phyloP scores from a whole-genome alignment of 2,888 invertebrate genomes.

The Mimachlamys varia region DNA sequence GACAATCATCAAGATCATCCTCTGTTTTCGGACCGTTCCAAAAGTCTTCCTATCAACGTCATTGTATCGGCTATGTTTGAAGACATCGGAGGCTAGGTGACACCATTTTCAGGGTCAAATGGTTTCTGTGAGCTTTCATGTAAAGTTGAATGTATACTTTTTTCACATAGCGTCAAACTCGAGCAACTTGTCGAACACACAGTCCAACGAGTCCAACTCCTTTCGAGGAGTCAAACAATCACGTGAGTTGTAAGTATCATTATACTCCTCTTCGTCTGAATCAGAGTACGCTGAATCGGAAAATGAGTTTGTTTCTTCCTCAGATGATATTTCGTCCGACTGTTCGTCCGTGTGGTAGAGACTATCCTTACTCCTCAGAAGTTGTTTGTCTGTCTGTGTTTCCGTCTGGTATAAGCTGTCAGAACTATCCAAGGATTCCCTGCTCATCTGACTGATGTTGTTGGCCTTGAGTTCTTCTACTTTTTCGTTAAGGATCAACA shows the following conservation, averaged over 20 bases:
- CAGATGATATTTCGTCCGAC: neutral
- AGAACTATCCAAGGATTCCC: neutral
- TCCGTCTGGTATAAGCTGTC: neutral
- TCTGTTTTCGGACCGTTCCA: too few species aligned
- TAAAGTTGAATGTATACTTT: neutral
- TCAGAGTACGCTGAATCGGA: neutral
- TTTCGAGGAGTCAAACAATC: neutral
- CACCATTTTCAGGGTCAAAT: too few species aligned
- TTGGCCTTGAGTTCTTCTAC: neutral
- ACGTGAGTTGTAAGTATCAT: neutral
- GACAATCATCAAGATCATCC: too few species aligned
- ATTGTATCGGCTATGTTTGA: too few species aligned
- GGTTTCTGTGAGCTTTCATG: too few species aligned
- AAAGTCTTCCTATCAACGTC: too few species aligned
- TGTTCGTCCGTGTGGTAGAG: neutral
- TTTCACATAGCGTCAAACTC: neutral
- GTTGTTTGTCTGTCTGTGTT: neutral
- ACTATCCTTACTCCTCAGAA: neutral
- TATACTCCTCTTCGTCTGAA: neutral
- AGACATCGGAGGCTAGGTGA: too few species aligned
- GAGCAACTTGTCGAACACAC: neutral
- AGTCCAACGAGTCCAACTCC: neutral
- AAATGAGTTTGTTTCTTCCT: neutral
- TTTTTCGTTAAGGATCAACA: neutral
- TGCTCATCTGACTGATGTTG: neutral